Evolutionary conservation across 2,113 vertebrate genomes (phyloP).

Genomic region (Antennarius striatus): DNA sequence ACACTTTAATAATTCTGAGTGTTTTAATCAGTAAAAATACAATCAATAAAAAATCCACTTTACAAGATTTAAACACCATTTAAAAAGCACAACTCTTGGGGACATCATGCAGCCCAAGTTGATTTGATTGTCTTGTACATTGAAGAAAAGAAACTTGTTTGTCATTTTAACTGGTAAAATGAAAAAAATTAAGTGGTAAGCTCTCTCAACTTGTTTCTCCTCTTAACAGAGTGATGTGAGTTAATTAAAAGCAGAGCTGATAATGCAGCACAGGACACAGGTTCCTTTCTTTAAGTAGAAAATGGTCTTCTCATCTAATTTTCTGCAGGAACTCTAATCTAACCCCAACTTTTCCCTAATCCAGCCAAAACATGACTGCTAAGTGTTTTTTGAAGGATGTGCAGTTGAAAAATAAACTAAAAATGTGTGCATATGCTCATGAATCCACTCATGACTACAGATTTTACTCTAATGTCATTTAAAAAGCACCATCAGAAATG

Average conservation of each 20-base stretch:
- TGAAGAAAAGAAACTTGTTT: not conserved
- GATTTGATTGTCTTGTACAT: no score
- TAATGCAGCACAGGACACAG: no score
- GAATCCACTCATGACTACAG: no score
- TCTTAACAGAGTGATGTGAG: no score
- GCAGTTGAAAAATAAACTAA: not conserved
- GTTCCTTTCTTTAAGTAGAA: no score
- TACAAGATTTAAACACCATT: not conserved
- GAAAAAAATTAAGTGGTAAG: no score
- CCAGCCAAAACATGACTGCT: not conserved
- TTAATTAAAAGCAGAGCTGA: no score
- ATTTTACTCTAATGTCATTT: not conserved
- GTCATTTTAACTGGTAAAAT: not conserved
- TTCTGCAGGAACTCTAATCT: not conserved
- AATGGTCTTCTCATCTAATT: not conserved
- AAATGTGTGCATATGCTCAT: not conserved
- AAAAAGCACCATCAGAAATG: not conserved
- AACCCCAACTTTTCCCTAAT: not conserved
- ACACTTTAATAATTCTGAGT: slow-evolving; percentile 19
- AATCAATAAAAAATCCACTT: slow-evolving; percentile 4
- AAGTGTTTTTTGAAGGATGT: no score
- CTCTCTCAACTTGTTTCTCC: no score
- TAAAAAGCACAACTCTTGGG: no score
- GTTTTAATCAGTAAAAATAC: slow-evolving; percentile 9
- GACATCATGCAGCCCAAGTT: no score